These are phyloP conservation scores for Peromyscus nudipes DNA, from an alignment of 2,797 vertebrate genomes.

Conservation along the genomic window DNA sequence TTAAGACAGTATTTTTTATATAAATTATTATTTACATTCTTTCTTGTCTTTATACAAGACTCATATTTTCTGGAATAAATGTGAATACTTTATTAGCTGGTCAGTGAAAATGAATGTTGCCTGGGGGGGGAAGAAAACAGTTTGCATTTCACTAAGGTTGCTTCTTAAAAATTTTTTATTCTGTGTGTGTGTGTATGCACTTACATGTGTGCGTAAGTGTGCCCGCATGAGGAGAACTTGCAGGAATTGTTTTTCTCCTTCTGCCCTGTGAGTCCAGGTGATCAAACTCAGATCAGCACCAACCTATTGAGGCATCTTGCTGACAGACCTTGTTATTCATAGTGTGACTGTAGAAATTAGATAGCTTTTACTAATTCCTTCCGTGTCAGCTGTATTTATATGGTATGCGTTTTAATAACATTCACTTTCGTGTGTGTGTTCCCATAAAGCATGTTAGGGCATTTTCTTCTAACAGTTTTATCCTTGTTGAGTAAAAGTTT, in stretches of 20 bases:
- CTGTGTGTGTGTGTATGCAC: not conserved
- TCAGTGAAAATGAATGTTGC: constrained; percentile 33
- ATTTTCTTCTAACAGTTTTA: constrained; percentile 14
- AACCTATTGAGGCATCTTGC: not conserved
- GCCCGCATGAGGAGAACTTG: not conserved
- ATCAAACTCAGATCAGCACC: not conserved
- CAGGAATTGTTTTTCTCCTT: not conserved
- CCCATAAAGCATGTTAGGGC: constrained; percentile 35
- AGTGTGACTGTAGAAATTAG: not conserved
- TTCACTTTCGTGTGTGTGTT: not conserved
- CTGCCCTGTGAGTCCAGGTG: not conserved
- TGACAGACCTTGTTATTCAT: not conserved
- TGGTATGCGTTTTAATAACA: not conserved
- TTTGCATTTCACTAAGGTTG: not conserved
- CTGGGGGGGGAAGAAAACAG: not conserved
- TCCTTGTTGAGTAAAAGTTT: not conserved
- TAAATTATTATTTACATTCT: constrained; percentile 39
- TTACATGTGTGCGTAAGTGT: not conserved
- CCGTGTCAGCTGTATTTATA: not conserved
- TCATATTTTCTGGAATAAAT: not conserved
- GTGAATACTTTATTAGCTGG: constrained; percentile 15
- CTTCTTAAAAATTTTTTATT: not conserved
- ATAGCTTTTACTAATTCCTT: not conserved
- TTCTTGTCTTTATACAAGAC: not conserved
- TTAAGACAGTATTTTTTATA: constrained; percentile 14